phyloP scores from a whole-genome alignment of 1,140 invertebrate genomes.

The Leptonema lineaticorne region DNA sequence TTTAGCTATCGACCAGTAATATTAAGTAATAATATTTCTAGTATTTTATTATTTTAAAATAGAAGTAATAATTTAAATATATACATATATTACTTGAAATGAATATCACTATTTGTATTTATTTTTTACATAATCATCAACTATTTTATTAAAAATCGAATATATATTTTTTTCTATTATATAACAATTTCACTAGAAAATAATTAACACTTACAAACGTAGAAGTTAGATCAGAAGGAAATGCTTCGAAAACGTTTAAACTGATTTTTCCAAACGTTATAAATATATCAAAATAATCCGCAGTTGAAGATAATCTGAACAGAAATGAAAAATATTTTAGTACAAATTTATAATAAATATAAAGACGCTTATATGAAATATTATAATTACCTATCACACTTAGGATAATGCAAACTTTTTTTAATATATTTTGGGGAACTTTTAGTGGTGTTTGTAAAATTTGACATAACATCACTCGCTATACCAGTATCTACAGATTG shows the following conservation, averaged over 20 bases:
- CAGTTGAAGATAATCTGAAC: neutral
- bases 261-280: conserved; percentile 32
- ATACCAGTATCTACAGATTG: conserved; percentile 20
- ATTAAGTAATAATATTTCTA: too few species aligned
- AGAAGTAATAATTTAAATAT: too few species aligned
- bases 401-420: neutral
- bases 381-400: neutral
- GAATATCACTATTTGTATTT: too few species aligned
- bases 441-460: conserved; percentile 5
- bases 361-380: too few species aligned
- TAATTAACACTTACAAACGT: neutral
- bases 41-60: too few species aligned
- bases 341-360: neutral
- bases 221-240: neutral
- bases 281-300: conserved; percentile 30
- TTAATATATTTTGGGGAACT: neutral
- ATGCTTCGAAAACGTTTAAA: conserved; percentile 20
- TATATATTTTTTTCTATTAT: too few species aligned
- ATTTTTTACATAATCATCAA: too few species aligned
- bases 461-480: conserved; percentile 21
- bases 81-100: too few species aligned
- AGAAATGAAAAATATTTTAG: conserved; percentile 11
- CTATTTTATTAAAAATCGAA: too few species aligned
- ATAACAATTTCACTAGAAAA: too few species aligned
- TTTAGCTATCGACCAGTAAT: too few species aligned